Evolutionary conservation across 2,113 vertebrate genomes (phyloP).

Genomic region (Axis porcinus): DNA sequence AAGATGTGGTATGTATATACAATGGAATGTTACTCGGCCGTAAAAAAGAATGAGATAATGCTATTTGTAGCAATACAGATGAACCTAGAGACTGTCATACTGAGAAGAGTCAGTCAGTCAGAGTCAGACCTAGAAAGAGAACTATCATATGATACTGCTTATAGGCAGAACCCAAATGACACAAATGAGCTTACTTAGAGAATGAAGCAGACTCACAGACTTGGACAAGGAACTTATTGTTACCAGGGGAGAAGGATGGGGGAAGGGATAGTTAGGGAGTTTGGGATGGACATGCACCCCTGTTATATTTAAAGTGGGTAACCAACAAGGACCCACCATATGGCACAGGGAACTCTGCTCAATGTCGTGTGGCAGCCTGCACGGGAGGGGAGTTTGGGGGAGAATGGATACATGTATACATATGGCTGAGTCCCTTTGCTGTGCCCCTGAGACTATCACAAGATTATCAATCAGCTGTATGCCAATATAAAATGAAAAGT

Average conservation of each 20-base stretch:
- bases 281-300: background rate
- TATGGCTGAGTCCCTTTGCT: background rate
- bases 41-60: background rate
- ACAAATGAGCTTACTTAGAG: background rate
- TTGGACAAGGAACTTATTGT: background rate
- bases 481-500: background rate
- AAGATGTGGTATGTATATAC: background rate
- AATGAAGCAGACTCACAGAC: background rate
- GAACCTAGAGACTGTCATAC: background rate
- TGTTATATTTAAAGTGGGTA: background rate
- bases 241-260: background rate
- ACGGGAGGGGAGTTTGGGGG: background rate
- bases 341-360: background rate
- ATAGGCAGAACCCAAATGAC: background rate
- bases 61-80: background rate
- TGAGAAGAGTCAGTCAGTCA: background rate
- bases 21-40: background rate
- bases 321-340: background rate
- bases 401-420: background rate
- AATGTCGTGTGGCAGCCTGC: background rate
- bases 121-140: background rate
- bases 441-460: background rate
- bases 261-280: background rate
- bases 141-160: background rate
- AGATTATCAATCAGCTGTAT: background rate